Percentiles rank a stretch among this genome's conserved stretches.
Evolutionary conservation across 92 coral and sea anemone species (phyloP).

Genomic region (Heteractis magnifica): DNA sequence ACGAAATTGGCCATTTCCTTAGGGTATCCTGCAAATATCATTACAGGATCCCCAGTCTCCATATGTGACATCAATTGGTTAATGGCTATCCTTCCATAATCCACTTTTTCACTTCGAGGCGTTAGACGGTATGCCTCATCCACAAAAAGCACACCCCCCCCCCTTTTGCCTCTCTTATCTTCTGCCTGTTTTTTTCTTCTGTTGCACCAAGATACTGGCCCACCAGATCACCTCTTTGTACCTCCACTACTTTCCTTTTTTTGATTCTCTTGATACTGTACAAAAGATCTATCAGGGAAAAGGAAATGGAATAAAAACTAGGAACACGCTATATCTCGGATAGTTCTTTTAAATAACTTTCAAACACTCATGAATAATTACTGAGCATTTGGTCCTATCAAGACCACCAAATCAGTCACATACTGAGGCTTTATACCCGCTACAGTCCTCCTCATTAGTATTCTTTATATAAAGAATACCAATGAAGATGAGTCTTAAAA

Average conservation of each 20-base stretch:
- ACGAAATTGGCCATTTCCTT: conserved; percentile 24
- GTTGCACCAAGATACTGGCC: conserved; percentile 46
- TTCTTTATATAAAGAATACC: too few relatives aligned
- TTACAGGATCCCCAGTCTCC: conserved; percentile 43
- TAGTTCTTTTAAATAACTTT: too few relatives aligned
- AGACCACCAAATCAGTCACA: too few relatives aligned
- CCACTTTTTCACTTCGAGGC: conserved; percentile 23
- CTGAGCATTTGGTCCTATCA: too few relatives aligned
- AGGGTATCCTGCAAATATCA: conserved; percentile 51
- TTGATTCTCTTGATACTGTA: conserved; percentile 31
- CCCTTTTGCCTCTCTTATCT: conserved; percentile 44
- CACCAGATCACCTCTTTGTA: conserved; percentile 43
- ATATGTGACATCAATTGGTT: conserved; percentile 51
- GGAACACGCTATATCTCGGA: too few relatives aligned
- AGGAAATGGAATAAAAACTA: too few relatives aligned
- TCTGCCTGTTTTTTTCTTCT: conserved; percentile 27
- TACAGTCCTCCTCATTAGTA: too few relatives aligned
- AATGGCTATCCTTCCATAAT: conserved; percentile 46
- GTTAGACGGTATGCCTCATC: conserved; percentile 49
- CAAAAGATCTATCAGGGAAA: conserved; percentile 21
- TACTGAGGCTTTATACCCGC: too few relatives aligned
- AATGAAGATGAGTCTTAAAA: too few relatives aligned
- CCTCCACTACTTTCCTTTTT: conserved; percentile 44
- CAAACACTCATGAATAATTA: too few relatives aligned
- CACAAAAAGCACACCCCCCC: conserved; percentile 42